Evolutionary conservation across 2,888 invertebrate species (phyloP), one percentile per base, ranked within the genome.

Genomic region (Mylabris sibirica): DNA sequence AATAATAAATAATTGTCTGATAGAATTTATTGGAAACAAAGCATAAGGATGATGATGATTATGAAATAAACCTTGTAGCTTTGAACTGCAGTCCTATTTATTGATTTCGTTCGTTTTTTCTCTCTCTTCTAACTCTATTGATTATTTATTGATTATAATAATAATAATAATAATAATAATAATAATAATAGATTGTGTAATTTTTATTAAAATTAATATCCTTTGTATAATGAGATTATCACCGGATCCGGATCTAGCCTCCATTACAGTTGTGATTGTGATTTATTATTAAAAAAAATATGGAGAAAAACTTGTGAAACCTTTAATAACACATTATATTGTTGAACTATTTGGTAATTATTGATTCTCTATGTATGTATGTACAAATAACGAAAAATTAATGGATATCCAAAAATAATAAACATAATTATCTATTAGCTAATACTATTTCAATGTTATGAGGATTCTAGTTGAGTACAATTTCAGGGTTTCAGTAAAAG

Each of bases 181-280:
- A n/a, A 11, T 38, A 38, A 17, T 20, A n/a, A 49, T 49, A 9
- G 49, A 20, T 49, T 49, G 49, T 20, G 4, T 11, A 49, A 49
- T 49, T 49, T 11, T 20, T 8, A 17, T 20, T 49, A 20, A 44
- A 44, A 44, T 17, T 17, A 1, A 49, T 20, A 20, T 49, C 49
- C 49, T 49, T 20, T 44, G 6, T 49, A 20, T 11, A 9, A 20
- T 2, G 12, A 49, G 4, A 9, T 49, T 49, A 49, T 49, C 49
- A 49, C 49, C 49, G 49, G 49, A 49, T 49, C 49, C 49, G 49
- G 49, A 49, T 49, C 49, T 49, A 49, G 49, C 49, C 49, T 49
- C 20, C 49, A 49, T 49, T 49, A 20, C 49, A 20, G 11, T 11
- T 20, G 3, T 1, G 20, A 49, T 22, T 49, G 2, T 49, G 49